Percentiles rank a stretch among this genome's conserved stretches.
phyloP scores from a whole-genome alignment of 2,888 invertebrate genomes.

The Meteorus cinctellus region DNA sequence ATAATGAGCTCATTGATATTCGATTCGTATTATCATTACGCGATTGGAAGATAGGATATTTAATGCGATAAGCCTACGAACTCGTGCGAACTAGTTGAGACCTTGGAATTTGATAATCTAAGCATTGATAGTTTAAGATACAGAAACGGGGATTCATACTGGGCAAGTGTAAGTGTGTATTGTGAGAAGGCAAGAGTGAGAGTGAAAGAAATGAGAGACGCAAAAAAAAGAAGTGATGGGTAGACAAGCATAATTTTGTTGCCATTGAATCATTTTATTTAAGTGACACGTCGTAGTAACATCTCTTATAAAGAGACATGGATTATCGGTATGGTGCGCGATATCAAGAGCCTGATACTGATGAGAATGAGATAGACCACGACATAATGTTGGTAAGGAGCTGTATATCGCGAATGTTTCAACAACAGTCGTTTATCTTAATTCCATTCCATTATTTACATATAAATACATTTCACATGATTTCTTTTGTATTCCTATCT shows the following conservation, averaged over 20 bases:
- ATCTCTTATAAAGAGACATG: constrained; percentile 41
- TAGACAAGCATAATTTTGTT: not conserved
- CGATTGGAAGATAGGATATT: constrained; percentile 10
- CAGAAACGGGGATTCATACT: not conserved
- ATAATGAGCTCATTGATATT: constrained; percentile 15
- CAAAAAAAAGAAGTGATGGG: not conserved
- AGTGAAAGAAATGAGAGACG: not conserved
- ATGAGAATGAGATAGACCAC: constrained; percentile 65
- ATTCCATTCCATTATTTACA: not conserved
- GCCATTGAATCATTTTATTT: constrained; percentile 3
- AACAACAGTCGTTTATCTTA: not conserved
- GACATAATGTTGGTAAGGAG: constrained; percentile 19
- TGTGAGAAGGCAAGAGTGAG: not conserved
- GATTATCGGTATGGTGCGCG: constrained; percentile 60
- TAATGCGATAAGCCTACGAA: constrained; percentile 14
- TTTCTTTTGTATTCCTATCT: not conserved
- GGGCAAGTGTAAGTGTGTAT: not conserved
- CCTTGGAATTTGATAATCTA: constrained; percentile 32
- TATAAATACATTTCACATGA: not conserved
- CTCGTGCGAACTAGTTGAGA: constrained; percentile 21
- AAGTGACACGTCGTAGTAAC: constrained; percentile 2
- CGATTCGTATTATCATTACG: not conserved
- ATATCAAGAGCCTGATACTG: constrained; percentile 65
- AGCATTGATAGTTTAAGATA: constrained; percentile 7
- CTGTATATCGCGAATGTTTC: not conserved